A percentile compares a stretch with the other conserved stretches of the same genome.
Evolutionary conservation across 2,797 vertebrate genomes (phyloP).

Genomic region (Novumbra hubbsi): DNA sequence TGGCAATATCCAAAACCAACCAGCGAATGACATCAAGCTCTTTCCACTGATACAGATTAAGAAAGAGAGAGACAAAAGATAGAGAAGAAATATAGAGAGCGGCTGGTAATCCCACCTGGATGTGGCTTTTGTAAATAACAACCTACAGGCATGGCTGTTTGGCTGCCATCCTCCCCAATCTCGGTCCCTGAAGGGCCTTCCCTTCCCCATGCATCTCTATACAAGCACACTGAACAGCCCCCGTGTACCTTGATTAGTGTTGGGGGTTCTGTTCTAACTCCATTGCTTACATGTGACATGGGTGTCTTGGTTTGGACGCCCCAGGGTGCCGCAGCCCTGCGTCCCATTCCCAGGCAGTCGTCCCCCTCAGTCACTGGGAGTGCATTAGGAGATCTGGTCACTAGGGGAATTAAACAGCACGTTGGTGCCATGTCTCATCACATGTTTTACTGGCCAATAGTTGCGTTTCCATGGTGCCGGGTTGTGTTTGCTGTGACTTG

Average conservation of each 20-base stretch:
- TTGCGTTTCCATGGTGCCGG: constrained; percentile 67
- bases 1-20: no score
- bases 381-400: constrained; percentile 66
- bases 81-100: constrained; percentile 65
- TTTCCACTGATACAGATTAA: constrained; percentile 68
- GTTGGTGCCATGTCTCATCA: constrained; percentile 70
- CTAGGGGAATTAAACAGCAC: constrained; percentile 73
- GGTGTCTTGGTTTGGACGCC: constrained; percentile 33
- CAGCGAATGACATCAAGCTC: constrained; percentile 67
- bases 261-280: constrained; percentile 43
- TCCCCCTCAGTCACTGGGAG: constrained; percentile 42
- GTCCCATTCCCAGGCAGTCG: not conserved
- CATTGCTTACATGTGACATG: constrained; percentile 38
- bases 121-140: constrained; percentile 77
- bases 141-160: constrained; percentile 64
- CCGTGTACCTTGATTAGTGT: constrained; percentile 52
- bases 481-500: constrained; percentile 70
- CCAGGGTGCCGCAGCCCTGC: constrained; percentile 4
- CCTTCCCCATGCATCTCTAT: constrained; percentile 12
- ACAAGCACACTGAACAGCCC: constrained; percentile 47
- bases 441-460: constrained; percentile 60
- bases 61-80: constrained; percentile 40
- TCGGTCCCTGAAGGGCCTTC: constrained; percentile 38
- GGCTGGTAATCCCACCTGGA: constrained; percentile 76
- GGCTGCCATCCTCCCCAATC: constrained; percentile 59